These are phyloP conservation scores for Stenotaenia linearis DNA, from an alignment of 2,888 invertebrate species.

Conservation along the genomic window DNA sequence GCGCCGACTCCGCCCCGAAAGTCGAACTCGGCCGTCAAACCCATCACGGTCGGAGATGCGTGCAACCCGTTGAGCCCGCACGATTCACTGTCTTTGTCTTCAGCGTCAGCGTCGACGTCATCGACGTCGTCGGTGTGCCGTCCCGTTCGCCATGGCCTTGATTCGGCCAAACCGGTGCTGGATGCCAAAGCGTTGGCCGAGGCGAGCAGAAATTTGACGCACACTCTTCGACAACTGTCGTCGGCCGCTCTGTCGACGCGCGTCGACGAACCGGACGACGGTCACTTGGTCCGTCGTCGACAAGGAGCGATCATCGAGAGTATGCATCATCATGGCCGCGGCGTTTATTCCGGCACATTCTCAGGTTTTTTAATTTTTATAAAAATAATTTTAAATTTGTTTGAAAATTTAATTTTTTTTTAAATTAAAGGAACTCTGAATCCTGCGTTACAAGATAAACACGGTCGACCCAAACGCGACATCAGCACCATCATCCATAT, in stretches of 20 bases:
- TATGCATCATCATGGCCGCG: constrained; percentile 89
- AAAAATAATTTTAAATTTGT: neutral
- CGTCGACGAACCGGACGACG: neutral
- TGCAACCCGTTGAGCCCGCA: neutral
- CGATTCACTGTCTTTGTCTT: constrained; percentile 32
- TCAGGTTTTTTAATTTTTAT: constrained; percentile 51
- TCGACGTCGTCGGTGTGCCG: constrained; percentile 39
- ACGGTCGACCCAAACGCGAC: constrained; percentile 85
- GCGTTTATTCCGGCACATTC: constrained; percentile 93
- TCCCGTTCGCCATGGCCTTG: constrained; percentile 48
- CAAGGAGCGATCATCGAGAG: constrained; percentile 81
- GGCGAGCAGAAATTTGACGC: constrained; percentile 84
- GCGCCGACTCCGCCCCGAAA: constrained; percentile 54
- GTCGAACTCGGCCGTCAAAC: constrained; percentile 36
- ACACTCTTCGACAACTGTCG: constrained; percentile 80
- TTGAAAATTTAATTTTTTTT: neutral
- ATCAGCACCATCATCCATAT: constrained; percentile 94
- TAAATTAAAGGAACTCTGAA: constrained; percentile 67
- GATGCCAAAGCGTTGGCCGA: constrained; percentile 76
- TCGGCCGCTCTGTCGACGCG: constrained; percentile 58
- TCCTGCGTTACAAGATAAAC: constrained; percentile 84
- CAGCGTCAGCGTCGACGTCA: constrained; percentile 39
- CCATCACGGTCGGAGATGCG: constrained; percentile 35
- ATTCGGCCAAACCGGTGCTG: constrained; percentile 44
- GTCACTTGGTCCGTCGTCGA: neutral